Evolutionary conservation across 2,888 invertebrate genomes (phyloP), one percentile per base, ranked within the genome.

Genomic region (Acleris cristana): DNA sequence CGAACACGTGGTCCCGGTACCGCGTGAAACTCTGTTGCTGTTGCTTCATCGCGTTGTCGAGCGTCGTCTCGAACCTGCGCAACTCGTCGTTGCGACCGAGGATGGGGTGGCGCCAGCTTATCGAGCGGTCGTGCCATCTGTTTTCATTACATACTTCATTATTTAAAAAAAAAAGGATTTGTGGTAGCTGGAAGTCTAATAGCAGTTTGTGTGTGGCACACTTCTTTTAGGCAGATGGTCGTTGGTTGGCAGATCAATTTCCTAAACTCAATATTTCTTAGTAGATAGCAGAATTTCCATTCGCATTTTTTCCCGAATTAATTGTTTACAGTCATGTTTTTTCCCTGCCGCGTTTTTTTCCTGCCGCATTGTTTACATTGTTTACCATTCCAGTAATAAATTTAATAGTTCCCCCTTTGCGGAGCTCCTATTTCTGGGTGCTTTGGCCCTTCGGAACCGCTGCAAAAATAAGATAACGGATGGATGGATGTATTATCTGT

Each of bases 81-180:
- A 88, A 30, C 55, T 94, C 81, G 48, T 93, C 91, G 12, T 89
- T 88, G 0, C 95, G 86, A 0, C 94, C 95, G 0, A 95, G 78
- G 14, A 95, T 70, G 1, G 94, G 94, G 71, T 92, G 86, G 2
- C 81, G 78, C 62, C 72, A 73, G 45, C 71, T 68, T 3, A 51
- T 73, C 16, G 69, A 61, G 0, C 74, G 76, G 12, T 84, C 79
- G 3, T 77, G 67, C 80, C 79, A 83, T 23, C 86, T 85, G 21
- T 26, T 7, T 23, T 30, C 26, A 48, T 48, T 57, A 21, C 30
- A 8, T 14, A 55, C 34, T 34, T 34, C 8, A 34, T 10, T 34
- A 8, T 30, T 10, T 10, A 30, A 10, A 30, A 30, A 30, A 30
- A 8, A 10, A 30, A 3, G 1, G 1, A 30, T 10, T 1, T 30